Evolutionary conservation across 2,113 vertebrate species (phyloP).

Genomic region (Mobula hypostoma): DNA sequence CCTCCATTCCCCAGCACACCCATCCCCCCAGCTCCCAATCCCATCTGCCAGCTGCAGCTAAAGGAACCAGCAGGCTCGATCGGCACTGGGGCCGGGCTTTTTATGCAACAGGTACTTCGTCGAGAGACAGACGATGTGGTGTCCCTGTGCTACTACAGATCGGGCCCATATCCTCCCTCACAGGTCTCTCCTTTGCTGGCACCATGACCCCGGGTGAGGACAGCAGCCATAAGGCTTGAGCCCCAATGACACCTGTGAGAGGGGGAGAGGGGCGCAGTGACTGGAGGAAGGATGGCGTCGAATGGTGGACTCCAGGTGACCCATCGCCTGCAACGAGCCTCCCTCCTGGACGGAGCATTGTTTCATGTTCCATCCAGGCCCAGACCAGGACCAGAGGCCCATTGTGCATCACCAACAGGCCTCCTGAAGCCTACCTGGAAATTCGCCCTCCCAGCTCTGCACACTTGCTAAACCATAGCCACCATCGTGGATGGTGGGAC

Average conservation of each 20-base stretch:
- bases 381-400: too few relatives aligned
- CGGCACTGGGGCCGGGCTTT: background rate
- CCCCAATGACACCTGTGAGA: too few relatives aligned
- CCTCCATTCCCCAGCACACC: too few relatives aligned
- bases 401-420: too few relatives aligned
- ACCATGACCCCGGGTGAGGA: background rate
- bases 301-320: too few relatives aligned
- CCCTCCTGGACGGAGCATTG: background rate
- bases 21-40: too few relatives aligned
- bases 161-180: too few relatives aligned
- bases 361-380: too few relatives aligned
- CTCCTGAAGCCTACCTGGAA: background rate
- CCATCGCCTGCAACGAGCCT: background rate
- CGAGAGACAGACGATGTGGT: background rate
- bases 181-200: too few relatives aligned
- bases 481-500: background rate
- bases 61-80: too few relatives aligned
- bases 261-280: background rate
- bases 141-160: too few relatives aligned
- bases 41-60: background rate
- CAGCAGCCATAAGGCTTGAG: background rate
- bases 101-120: background rate
- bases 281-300: background rate
- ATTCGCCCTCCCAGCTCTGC: background rate
- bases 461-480: background rate